A percentile compares a stretch with the other conserved stretches of the same genome.
These are phyloP conservation scores for human (Homo sapiens) DNA, from an alignment of 2,113 vertebrate genomes.

Conservation along the genomic window DNA sequence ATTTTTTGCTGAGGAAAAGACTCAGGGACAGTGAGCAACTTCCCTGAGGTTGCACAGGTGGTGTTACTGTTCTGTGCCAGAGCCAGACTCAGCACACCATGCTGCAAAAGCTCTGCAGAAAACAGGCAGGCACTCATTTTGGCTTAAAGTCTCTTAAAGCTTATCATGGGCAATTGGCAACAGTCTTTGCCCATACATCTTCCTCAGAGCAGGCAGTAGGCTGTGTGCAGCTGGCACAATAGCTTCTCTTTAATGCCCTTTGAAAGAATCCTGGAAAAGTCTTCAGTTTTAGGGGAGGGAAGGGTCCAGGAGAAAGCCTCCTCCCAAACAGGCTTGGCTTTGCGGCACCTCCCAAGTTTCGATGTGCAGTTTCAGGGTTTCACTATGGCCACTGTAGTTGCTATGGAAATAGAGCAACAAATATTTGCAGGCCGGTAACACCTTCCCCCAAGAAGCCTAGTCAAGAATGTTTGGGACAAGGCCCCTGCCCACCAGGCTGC, in stretches of 20 bases:
- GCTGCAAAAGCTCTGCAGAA: background rate
- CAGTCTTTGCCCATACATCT: background rate
- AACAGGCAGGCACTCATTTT: background rate
- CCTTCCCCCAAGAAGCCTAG: constrained; percentile 92
- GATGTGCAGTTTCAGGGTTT: constrained; percentile 85
- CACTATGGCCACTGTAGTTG: constrained; percentile 85
- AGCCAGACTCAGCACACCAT: background rate
- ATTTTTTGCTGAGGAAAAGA: background rate
- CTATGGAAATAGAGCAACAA: constrained; percentile 92
- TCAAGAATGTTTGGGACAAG: constrained; percentile 91
- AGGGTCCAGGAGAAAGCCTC: constrained; percentile 63
- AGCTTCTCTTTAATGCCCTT: constrained; percentile 32
- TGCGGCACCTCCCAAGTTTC: constrained; percentile 77
- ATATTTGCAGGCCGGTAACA: constrained; percentile 92
- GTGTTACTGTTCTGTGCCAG: background rate
- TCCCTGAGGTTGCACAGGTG: background rate
- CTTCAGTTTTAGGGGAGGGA: constrained; percentile 10
- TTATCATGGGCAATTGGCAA: background rate
- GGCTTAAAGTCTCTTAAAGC: background rate
- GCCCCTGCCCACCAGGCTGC: constrained; percentile 84
- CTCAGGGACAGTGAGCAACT: background rate
- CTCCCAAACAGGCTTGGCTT: constrained; percentile 59
- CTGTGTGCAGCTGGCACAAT: background rate
- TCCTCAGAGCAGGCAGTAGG: background rate
- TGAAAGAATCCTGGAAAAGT: constrained; percentile 57